These are phyloP conservation scores for Adineta ricciae DNA, from an alignment of 2,888 invertebrate species.

Conservation along the genomic window DNA sequence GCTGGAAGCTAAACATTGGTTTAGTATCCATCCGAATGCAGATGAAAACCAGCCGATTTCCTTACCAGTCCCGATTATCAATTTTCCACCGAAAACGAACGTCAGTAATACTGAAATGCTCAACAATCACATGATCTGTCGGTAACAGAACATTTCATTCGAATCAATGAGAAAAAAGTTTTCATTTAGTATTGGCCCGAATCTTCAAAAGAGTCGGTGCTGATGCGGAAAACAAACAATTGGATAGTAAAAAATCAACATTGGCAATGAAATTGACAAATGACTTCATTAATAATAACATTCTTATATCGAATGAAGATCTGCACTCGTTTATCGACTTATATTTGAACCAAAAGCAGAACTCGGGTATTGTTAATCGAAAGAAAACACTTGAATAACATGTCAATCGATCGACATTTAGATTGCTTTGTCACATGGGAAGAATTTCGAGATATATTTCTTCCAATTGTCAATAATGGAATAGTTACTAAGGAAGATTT, in stretches of 20 bases:
- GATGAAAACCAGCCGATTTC: background rate
- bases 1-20: background rate
- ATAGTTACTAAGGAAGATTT: background rate
- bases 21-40: background rate
- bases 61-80: background rate
- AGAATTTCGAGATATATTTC: conserved; percentile 1
- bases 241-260: background rate
- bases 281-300: background rate
- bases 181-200: background rate
- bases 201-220: background rate
- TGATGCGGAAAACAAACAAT: background rate
- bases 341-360: background rate
- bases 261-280: background rate
- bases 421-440: background rate
- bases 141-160: background rate
- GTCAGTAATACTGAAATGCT: background rate
- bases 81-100: background rate
- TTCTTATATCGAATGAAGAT: background rate
- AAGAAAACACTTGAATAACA: background rate
- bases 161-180: too few relatives aligned
- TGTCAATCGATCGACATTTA: background rate
- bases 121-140: background rate
- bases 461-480: background rate
- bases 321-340: background rate
- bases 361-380: background rate